Conservation (phyloP, 1,140 invertebrate genomes). For the Oscheius sp. region DNA sequence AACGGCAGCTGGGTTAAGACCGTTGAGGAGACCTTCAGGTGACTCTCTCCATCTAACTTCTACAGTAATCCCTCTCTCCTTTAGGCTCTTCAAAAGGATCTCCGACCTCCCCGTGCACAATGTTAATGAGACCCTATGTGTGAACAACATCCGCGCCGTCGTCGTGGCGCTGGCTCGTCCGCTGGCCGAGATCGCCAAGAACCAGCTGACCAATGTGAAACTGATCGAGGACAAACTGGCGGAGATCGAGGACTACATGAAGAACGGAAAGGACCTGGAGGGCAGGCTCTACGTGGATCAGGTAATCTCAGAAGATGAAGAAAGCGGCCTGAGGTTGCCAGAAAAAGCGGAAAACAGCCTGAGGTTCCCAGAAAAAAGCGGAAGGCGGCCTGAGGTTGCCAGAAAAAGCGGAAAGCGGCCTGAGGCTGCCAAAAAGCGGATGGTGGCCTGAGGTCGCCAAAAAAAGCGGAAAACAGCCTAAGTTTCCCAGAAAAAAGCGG, state of each 20-base stretch:
- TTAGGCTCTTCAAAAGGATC: constrained; percentile 2
- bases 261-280: background rate
- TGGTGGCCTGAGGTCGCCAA: no score
- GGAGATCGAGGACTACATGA: constrained; percentile 2
- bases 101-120: constrained; percentile 11
- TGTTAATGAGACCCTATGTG: background rate
- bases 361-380: no score
- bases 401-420: no score
- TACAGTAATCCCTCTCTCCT: background rate
- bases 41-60: background rate
- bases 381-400: no score
- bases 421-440: no score
- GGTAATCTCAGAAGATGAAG: no score
- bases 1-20: constrained; percentile 28
- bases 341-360: no score
- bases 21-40: constrained; percentile 23
- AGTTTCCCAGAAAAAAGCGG: no score
- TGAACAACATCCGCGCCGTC: constrained; percentile 1
- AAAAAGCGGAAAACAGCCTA: no score
- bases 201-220: constrained; percentile 8
- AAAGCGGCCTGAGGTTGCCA: no score
- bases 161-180: constrained; percentile 2
- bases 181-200: constrained; percentile 11
- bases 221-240: constrained; percentile 1
- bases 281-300: constrained; percentile 1